phyloP scores from a whole-genome alignment of 2,113 vertebrate genomes.

The Heloderma charlesbogerti region DNA sequence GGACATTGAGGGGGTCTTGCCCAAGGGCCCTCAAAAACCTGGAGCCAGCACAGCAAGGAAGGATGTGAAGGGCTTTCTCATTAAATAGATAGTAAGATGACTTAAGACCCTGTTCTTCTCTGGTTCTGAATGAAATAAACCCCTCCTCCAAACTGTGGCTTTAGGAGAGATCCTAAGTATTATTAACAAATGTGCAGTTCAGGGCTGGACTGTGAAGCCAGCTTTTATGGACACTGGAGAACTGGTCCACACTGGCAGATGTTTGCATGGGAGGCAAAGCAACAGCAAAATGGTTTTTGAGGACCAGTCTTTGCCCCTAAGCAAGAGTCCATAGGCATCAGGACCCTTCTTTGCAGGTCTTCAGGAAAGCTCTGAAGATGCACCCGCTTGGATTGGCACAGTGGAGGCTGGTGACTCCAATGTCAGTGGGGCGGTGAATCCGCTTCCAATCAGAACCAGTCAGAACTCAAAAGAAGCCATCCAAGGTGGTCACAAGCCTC shows the following conservation, averaged over 20 bases:
- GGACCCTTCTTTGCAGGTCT: no score
- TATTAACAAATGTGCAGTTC: not conserved
- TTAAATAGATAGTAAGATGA: slow-evolving; percentile 64
- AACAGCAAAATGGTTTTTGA: not conserved
- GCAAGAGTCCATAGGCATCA: not conserved
- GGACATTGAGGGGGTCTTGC: no score
- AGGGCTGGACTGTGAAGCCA: slow-evolving; percentile 4
- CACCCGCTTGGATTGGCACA: no score
- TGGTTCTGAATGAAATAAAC: slow-evolving; percentile 54
- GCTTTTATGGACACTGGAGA: slow-evolving; percentile 31
- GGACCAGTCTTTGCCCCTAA: not conserved
- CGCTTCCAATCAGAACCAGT: no score
- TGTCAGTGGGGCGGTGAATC: no score
- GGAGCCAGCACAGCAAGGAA: not conserved
- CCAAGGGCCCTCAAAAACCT: no score
- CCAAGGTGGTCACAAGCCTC: no score
- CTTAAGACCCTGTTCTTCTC: slow-evolving; percentile 63
- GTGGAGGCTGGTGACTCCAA: no score
- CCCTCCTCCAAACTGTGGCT: slow-evolving; percentile 33
- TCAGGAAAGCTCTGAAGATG: no score
- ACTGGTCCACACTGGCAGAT: not conserved
- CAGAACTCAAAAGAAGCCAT: no score
- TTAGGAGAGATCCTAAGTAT: slow-evolving; percentile 18
- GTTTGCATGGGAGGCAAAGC: not conserved
- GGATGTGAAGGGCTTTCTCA: not conserved